phyloP scores from a whole-genome alignment of 2,797 vertebrate genomes.

The Anguilla obscura region DNA sequence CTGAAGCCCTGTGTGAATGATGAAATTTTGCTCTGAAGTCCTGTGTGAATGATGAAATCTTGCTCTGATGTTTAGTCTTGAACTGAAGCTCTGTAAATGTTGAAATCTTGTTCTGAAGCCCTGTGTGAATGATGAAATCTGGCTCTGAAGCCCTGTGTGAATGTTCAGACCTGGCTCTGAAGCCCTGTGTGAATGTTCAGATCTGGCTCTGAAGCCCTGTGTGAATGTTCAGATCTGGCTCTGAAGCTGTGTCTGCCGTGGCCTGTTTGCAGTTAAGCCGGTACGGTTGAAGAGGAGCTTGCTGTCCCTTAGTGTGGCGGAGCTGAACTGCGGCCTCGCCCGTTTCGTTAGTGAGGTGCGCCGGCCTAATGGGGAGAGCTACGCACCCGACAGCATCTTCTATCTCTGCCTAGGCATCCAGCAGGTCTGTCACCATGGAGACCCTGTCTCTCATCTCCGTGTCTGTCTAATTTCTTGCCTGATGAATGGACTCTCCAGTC shows the following conservation, averaged over 20 bases:
- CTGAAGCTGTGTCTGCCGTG: background rate
- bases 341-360: slow-evolving; percentile 89
- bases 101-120: background rate
- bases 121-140: background rate
- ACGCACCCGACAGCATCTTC: slow-evolving; percentile 94
- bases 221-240: background rate
- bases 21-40: background rate
- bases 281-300: slow-evolving; percentile 83
- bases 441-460: background rate
- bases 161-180: background rate
- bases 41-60: background rate
- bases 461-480: background rate
- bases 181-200: background rate
- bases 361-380: slow-evolving; percentile 86
- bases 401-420: slow-evolving; percentile 98
- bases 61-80: background rate
- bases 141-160: background rate
- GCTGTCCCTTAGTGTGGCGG: slow-evolving; percentile 78
- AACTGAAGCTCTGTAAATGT: background rate
- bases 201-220: background rate
- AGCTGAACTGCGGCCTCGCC: slow-evolving; percentile 82
- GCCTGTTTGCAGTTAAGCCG: slow-evolving; percentile 70
- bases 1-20: background rate
- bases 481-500: background rate
- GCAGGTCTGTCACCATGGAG: slow-evolving; percentile 77